A percentile compares a stretch with the other conserved stretches of the same genome.
Evolutionary conservation across 2,888 invertebrate species (phyloP).

Genomic region (Chymomyza fuscimana): DNA sequence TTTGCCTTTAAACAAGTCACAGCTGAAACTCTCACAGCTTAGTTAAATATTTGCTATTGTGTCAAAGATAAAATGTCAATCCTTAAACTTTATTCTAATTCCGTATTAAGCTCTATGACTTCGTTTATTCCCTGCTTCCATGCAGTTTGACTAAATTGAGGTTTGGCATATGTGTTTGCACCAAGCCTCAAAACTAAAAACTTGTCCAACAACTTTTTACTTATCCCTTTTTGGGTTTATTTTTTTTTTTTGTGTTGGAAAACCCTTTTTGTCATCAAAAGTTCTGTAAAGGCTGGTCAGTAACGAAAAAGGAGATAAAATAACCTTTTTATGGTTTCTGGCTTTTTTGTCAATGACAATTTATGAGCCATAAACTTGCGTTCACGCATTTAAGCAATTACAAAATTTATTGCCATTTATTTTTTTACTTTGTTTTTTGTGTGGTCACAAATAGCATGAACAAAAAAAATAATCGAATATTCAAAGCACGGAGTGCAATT

Average conservation of each 20-base stretch:
- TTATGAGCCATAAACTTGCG: conserved; percentile 23
- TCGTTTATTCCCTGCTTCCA: no score
- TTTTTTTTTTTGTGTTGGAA: background rate
- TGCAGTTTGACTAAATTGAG: background rate
- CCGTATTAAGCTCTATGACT: background rate
- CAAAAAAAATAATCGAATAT: conserved; percentile 32
- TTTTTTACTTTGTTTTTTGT: background rate
- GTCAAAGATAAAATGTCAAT: background rate
- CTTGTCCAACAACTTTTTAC: background rate
- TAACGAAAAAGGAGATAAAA: background rate
- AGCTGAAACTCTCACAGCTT: background rate
- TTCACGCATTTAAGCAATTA: conserved; percentile 13
- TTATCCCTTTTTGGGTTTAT: background rate
- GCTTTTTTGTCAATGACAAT: conserved; percentile 11
- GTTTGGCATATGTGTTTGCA: background rate
- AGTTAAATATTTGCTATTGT: background rate
- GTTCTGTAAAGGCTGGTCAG: background rate
- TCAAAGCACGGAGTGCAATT: conserved; percentile 29
- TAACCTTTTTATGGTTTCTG: conserved; percentile 10
- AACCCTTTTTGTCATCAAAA: conserved; percentile 7
- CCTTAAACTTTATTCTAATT: background rate
- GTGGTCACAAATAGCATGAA: background rate
- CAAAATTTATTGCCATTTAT: conserved; percentile 1
- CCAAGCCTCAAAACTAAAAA: background rate
- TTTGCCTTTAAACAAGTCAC: no score